Evolutionary conservation across 2,888 invertebrate species (phyloP), one percentile per base, ranked within the genome.

Genomic region (Zhuqinia jingwanae): DNA sequence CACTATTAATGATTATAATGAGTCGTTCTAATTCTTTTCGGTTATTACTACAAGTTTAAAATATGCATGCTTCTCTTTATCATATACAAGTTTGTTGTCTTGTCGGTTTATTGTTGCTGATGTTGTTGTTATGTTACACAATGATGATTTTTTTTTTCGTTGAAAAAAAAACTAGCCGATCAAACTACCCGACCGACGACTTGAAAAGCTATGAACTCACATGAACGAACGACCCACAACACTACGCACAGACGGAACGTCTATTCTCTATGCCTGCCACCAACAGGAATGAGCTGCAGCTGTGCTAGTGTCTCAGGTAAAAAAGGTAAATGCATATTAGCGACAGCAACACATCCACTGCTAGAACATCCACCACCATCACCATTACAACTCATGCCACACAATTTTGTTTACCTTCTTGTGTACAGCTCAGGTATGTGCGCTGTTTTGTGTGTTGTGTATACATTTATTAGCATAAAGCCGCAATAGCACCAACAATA

Each of bases 281-380:
- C 83, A 84, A 84, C 83, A 84, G 83, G 83, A 84, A 84, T 84
- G 83, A 84, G 83, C 83, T 47, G 77, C 68, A 77, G 77, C 77
- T 84, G 82, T n/a, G 65, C 42, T 68, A 77, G 83, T 76, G 83
- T 84, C 82, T 76, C 77, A 84, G 83, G 83, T 84, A 84, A 84
- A 84, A 75, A 84, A 50, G 68, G 63, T 65, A 65, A 76, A 36
- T 36, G 63, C 42, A 82, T 82, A 82, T 82, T 60, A 73, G 8
- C 30, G 63, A 63, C 81, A 73, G 73, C 70, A 65, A 63, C 78
- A 80, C 20, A 25, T 13, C 56, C 17, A 36, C 36, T 27, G n/a
- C n/a, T n/a, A n/a, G n/a, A n/a, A 56, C 58, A 47, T 15, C 25
- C 25, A 30, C 45, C 58, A 30, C 56, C 56, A 75, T 30, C 75